phyloP scores from a whole-genome alignment of 2,113 vertebrate species.

The Asarcornis scutulata region DNA sequence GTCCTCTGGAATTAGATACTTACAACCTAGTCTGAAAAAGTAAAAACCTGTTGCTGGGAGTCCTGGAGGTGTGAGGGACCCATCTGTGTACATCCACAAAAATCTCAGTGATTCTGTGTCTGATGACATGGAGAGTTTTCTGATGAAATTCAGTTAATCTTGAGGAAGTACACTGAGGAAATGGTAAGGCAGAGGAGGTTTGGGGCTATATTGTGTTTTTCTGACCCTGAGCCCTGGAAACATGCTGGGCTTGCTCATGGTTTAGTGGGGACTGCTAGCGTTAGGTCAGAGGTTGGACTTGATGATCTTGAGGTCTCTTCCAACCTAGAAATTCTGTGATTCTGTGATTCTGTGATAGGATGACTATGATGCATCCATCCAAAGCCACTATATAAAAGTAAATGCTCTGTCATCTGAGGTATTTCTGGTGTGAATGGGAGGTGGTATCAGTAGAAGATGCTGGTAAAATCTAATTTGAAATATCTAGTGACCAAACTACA shows the following conservation, averaged over 20 bases:
- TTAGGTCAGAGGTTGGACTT: no score
- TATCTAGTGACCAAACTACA: background rate
- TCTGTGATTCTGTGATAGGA: no score
- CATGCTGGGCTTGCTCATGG: background rate
- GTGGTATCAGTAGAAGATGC: background rate
- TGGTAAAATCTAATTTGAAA: background rate
- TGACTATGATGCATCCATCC: background rate
- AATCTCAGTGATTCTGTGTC: background rate
- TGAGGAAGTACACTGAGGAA: background rate
- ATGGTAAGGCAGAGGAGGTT: background rate
- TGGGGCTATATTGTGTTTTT: no score
- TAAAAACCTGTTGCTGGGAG: background rate
- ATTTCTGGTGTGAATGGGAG: background rate
- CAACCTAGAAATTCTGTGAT: no score
- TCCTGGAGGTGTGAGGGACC: background rate
- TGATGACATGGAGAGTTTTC: constrained; percentile 19
- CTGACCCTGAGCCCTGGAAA: background rate
- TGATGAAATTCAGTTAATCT: background rate
- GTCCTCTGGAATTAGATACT: background rate
- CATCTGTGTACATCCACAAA: background rate
- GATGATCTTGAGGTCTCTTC: no score
- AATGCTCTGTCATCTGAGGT: background rate
- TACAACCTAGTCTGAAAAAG: background rate
- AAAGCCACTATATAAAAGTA: background rate
- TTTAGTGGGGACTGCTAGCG: no score